These are phyloP conservation scores for Caranx melampygus DNA, from an alignment of 2,113 vertebrate genomes.

Conservation along the genomic window DNA sequence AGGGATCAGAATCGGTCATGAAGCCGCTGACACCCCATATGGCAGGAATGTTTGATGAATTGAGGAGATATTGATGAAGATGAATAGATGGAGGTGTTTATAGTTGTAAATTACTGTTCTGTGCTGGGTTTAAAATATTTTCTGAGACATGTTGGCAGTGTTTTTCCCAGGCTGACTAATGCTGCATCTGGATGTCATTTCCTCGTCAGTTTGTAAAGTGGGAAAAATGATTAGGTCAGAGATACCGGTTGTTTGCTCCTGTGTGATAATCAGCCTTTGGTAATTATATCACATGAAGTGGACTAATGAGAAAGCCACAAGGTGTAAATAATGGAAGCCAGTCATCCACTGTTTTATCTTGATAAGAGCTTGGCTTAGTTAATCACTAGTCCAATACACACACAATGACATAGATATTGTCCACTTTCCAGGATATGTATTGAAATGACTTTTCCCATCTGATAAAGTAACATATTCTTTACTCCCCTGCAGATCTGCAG, in stretches of 20 bases:
- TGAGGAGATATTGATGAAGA: conserved; percentile 16
- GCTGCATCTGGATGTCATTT: conserved; percentile 35
- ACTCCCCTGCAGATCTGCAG: neutral
- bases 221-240: conserved; percentile 14
- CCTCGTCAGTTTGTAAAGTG: conserved; percentile 25
- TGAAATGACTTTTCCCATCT: conserved; percentile 3
- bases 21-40: conserved; percentile 20
- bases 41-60: conserved; percentile 23
- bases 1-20: conserved; percentile 26
- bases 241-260: conserved; percentile 30
- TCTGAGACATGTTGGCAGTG: neutral
- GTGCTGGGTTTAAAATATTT: conserved; percentile 16
- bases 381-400: conserved; percentile 36
- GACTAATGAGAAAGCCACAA: conserved; percentile 36
- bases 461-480: neutral
- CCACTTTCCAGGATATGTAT: neutral
- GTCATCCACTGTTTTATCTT: conserved; percentile 23
- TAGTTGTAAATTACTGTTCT: conserved; percentile 18
- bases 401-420: neutral
- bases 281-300: conserved; percentile 46
- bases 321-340: conserved; percentile 50
- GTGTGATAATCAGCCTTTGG: conserved; percentile 16
- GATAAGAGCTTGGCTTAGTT: conserved; percentile 41
- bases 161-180: conserved; percentile 21
- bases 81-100: conserved; percentile 33